A percentile compares a stretch with the other conserved stretches of the same genome.
These are phyloP conservation scores for Sphenopsis melanotis DNA, from an alignment of 2,797 vertebrate species.

Conservation along the genomic window DNA sequence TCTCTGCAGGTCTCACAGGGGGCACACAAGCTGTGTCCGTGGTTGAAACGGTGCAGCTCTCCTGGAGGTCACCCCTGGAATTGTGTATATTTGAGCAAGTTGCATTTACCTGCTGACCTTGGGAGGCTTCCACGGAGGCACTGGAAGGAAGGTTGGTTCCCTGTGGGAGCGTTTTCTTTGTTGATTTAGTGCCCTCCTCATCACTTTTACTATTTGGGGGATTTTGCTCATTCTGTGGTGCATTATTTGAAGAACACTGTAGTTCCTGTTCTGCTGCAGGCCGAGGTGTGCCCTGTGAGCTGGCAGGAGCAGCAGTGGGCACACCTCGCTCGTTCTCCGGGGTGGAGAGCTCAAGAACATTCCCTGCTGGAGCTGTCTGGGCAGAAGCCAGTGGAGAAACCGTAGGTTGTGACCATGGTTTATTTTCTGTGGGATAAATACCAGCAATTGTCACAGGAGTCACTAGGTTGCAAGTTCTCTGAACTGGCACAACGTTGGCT, in stretches of 20 bases:
- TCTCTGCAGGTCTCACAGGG: slow-evolving; percentile 65
- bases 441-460: slow-evolving; percentile 79
- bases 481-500: slow-evolving; percentile 85
- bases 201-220: slow-evolving; percentile 57
- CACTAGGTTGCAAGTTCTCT: slow-evolving; percentile 82
- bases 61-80: slow-evolving; percentile 46
- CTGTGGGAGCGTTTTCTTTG: slow-evolving; percentile 27
- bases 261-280: slow-evolving; percentile 27
- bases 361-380: slow-evolving; percentile 78
- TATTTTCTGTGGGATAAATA: slow-evolving; percentile 76
- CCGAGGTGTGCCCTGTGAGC: slow-evolving; percentile 11
- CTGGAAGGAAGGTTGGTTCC: slow-evolving; percentile 27
- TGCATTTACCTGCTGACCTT: slow-evolving; percentile 24
- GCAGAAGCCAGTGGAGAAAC: slow-evolving; percentile 73
- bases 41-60: slow-evolving; percentile 28
- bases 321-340: slow-evolving; percentile 8
- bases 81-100: slow-evolving; percentile 12
- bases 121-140: background rate
- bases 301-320: background rate
- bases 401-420: slow-evolving; percentile 70
- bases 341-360: slow-evolving; percentile 75
- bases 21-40: slow-evolving; percentile 33
- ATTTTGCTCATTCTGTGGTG: slow-evolving; percentile 49
- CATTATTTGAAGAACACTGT: background rate
- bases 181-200: slow-evolving; percentile 44